Conservation (phyloP, 2,888 invertebrate genomes). For the Troglohyphantes excavatus region DNA sequence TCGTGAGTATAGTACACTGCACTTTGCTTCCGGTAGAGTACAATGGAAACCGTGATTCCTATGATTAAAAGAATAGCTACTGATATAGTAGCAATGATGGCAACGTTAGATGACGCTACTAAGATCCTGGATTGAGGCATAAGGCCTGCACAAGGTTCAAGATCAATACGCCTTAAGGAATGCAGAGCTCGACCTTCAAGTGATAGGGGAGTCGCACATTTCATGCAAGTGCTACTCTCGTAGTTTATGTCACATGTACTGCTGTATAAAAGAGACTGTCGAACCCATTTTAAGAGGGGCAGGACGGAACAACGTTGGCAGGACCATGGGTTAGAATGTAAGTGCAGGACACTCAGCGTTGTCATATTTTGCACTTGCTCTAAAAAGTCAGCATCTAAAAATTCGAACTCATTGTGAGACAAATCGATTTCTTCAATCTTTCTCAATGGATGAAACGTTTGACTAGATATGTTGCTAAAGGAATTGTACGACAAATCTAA, state of each 20-base stretch:
- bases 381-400: constrained; percentile 86
- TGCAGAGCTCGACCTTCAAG: constrained; percentile 84
- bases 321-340: constrained; percentile 87
- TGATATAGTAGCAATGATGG: constrained; percentile 84
- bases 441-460: constrained; percentile 85
- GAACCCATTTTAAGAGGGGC: constrained; percentile 80
- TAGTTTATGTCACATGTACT: constrained; percentile 79
- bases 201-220: constrained; percentile 86
- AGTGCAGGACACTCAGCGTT: constrained; percentile 78
- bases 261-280: constrained; percentile 79
- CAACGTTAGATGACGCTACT: constrained; percentile 81
- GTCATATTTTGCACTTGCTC: constrained; percentile 83
- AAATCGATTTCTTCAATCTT: constrained; percentile 87
- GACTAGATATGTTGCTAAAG: constrained; percentile 85
- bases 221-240: constrained; percentile 82
- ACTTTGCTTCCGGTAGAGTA: constrained; percentile 87
- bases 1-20: constrained; percentile 91
- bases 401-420: constrained; percentile 88
- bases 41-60: constrained; percentile 85
- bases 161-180: constrained; percentile 61
- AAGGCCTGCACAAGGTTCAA: constrained; percentile 79
- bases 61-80: constrained; percentile 84
- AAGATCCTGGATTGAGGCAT: constrained; percentile 77
- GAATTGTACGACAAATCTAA: constrained; percentile 90
- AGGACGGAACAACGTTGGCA: constrained; percentile 86